Evolutionary conservation across 2,888 invertebrate genomes (phyloP), one percentile per base, ranked within the genome.

Genomic region (Caenorhabditis wallacei): DNA sequence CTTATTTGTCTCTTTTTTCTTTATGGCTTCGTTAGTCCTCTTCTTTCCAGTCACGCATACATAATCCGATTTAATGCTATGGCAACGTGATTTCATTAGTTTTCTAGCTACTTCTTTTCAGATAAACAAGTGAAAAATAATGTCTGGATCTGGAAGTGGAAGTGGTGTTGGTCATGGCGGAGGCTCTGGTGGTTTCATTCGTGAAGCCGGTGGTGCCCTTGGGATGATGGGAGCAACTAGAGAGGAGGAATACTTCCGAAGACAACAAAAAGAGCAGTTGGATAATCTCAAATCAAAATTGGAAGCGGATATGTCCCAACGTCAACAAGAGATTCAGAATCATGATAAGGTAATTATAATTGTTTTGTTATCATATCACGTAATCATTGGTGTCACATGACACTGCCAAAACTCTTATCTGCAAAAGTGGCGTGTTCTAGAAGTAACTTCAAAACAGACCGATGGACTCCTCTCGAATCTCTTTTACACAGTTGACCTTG

Each of bases 151-250:
- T 18, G 81, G 66, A 37, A 74, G 53, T 40, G 81, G 81, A n/a
- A 30, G 53, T 40, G 81, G 81, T 35, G 81, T 57, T 16, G 81
- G 81, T 18, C 71, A 76, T 11, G 81, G 75, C 5, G 81, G 81
- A 24, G 81, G 81, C 16, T 30, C 51, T 24, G 89, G 88, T 18
- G 89, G 89, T 4, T 86, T 88, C 0, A 82, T 90, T 57, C 86
- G 93, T 72, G 92, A 92, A 68, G 92, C 93, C 43, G 93, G 93
- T 57, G 93, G 93, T 40, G 81, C 92, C 13, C 92, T 93, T 80
- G 93, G 92, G n/a, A 91, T 92, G 85, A 89, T 92, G 85, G 92
- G 92, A 71, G 92, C 91, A 0, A 66, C 57, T 10, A 35, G 70
- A 48, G 82, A 82, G 43, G 93, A 93, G 68, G 91, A 93, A 85